Conservation (phyloP, 1,140 invertebrate species). For the Orius insidiosus region DNA sequence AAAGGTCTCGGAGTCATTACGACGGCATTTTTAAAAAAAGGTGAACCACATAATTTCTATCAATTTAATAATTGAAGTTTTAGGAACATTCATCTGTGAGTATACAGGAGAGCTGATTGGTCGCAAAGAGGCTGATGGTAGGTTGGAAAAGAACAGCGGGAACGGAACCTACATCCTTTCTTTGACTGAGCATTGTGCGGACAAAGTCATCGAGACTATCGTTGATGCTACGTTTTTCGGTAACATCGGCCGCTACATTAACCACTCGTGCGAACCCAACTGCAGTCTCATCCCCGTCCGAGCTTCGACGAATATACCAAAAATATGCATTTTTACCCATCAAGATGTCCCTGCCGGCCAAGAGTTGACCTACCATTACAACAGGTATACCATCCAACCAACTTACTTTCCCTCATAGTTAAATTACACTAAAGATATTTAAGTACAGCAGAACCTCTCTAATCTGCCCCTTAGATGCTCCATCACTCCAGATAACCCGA, state of each 20-base stretch:
- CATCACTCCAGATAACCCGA: too few species aligned
- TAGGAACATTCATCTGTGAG: constrained; percentile 72
- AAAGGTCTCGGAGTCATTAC: constrained; percentile 44
- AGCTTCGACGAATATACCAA: constrained; percentile 51
- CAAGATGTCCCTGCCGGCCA: constrained; percentile 41
- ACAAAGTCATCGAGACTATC: constrained; percentile 27
- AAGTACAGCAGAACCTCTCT: too few species aligned
- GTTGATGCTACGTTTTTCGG: constrained; percentile 66
- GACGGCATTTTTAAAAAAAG: constrained; percentile 45
- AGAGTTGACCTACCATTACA: constrained; percentile 71
- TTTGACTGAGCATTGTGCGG: too few species aligned
- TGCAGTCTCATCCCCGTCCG: constrained; percentile 57
- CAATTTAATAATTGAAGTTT: too few species aligned
- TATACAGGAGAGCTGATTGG: constrained; percentile 82
- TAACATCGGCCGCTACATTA: constrained; percentile 79
- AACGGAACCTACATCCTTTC: neutral
- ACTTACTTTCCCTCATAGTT: too few species aligned
- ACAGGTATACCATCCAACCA: too few species aligned
- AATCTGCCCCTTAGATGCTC: too few species aligned
- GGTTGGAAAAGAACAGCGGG: neutral
- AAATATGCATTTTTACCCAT: constrained; percentile 60
- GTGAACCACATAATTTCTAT: constrained; percentile 35
- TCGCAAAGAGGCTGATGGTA: constrained; percentile 22
- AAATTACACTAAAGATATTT: too few species aligned
- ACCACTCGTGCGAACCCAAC: constrained; percentile 83